Evolutionary conservation across 2,797 vertebrate genomes (phyloP).

Genomic region (Gallinago stenura): DNA sequence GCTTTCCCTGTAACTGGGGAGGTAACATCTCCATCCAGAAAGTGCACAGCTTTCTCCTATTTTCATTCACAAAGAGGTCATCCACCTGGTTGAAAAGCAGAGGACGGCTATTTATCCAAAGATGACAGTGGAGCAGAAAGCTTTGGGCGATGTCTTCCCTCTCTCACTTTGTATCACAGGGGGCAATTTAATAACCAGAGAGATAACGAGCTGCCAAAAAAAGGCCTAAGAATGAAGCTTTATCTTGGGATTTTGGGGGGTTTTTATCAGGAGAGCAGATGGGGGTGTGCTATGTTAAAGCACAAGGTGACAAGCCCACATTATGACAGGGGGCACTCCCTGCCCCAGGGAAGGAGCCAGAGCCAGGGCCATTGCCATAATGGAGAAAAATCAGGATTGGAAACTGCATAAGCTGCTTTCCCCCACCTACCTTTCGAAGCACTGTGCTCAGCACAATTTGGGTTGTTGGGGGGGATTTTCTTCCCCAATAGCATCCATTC

Average conservation of each 20-base stretch:
- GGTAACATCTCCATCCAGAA: background rate
- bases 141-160: background rate
- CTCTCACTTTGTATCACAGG: background rate
- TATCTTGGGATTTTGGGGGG: background rate
- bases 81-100: background rate
- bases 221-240: fast-evolving
- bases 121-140: background rate
- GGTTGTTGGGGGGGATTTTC: fast-evolving
- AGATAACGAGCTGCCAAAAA: background rate
- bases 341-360: background rate
- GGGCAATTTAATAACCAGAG: background rate
- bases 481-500: background rate
- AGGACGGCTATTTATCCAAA: slow-evolving; percentile 36
- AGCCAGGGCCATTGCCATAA: fast-evolving
- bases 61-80: background rate
- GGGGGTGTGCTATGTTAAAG: background rate
- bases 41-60: background rate
- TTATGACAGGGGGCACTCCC: background rate
- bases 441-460: background rate
- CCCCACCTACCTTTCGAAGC: background rate
- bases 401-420: background rate
- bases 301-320: fast-evolving
- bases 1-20: background rate
- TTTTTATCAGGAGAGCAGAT: background rate
- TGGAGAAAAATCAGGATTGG: background rate